phyloP scores from a whole-genome alignment of 2,113 vertebrate species.

The Clarias gariepinus region DNA sequence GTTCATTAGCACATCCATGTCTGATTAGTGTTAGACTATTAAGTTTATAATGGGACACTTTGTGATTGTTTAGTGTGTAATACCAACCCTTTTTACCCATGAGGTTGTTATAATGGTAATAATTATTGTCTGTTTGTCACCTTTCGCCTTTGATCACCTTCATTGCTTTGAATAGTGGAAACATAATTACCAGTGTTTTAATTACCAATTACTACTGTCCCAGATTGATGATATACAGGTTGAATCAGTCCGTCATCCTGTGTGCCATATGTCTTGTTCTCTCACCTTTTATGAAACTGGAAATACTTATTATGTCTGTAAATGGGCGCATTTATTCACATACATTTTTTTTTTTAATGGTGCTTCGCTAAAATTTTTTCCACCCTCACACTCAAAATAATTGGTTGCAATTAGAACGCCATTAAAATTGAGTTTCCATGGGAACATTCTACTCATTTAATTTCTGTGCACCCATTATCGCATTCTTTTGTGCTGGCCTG shows the following conservation, averaged over 20 bases:
- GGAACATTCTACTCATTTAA: constrained; percentile 19
- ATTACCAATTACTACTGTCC: no score
- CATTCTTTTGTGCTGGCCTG: constrained; percentile 6
- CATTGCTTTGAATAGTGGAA: neutral
- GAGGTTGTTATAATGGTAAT: neutral
- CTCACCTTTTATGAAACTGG: neutral
- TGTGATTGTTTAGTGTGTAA: neutral
- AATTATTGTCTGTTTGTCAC: neutral
- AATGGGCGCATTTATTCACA: neutral
- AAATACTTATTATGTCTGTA: neutral
- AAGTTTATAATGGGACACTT: neutral
- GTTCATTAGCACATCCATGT: neutral
- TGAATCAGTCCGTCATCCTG: neutral
- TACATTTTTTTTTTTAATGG: neutral
- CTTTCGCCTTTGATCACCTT: neutral
- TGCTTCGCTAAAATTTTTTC: neutral
- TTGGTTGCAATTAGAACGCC: neutral
- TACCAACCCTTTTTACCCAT: neutral
- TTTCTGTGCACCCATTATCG: constrained; percentile 8
- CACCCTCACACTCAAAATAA: constrained; percentile 1
- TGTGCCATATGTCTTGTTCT: neutral
- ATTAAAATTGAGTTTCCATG: constrained; percentile 10
- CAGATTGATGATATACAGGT: neutral
- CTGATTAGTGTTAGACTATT: neutral
- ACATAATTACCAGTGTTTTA: neutral